Evolutionary conservation across 1,140 invertebrate species (phyloP), one percentile per base, ranked within the genome.

Genomic region (Sycobia sp.): DNA sequence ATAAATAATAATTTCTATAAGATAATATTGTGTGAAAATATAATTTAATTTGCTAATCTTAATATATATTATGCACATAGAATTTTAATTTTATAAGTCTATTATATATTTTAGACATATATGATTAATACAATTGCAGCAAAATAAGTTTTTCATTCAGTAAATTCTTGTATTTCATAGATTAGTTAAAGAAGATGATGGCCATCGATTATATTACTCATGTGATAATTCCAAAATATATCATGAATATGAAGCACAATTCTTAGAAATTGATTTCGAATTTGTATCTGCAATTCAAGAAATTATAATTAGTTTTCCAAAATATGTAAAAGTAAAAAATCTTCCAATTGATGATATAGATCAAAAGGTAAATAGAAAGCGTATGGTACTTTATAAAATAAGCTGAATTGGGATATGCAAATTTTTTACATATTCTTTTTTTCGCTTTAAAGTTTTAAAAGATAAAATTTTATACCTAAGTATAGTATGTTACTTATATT

Each of bases 171-270:
- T 54, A 36, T 9, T 54, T 36, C 53, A 55, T 57, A 82, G 92
- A 58, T 79, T 95, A 65, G 84, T 94, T 1, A 80, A 86, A 18
- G 90, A 91, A 69, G 86, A 88, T 39, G 85, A 88, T 11, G 70
- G 65, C 2, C 83, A 88, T 38, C 85, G 84, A 34, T 70, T 96
- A 41, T 96, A 94, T 76, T 92, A 93, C 77, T 89, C 87, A 59
- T 80, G 86, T 50, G 92, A 95, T 73, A 97, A 97, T 82, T 89
- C 90, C 0, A 83, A 90, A 66, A 86, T 90, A 65, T 95, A 94
- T 74, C 92, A 93, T 75, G 92, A 88, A 32, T 87, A 87, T 75
- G 93, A 95, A 46, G 77, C 87, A 23, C 89, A 91, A 65, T 95
- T 82, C 78, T 77, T 96, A 62, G 91, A 93, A 73, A 86, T 96